phyloP scores from a whole-genome alignment of 2,113 vertebrate genomes.

The Pseudolaguvia tuberculata region DNA sequence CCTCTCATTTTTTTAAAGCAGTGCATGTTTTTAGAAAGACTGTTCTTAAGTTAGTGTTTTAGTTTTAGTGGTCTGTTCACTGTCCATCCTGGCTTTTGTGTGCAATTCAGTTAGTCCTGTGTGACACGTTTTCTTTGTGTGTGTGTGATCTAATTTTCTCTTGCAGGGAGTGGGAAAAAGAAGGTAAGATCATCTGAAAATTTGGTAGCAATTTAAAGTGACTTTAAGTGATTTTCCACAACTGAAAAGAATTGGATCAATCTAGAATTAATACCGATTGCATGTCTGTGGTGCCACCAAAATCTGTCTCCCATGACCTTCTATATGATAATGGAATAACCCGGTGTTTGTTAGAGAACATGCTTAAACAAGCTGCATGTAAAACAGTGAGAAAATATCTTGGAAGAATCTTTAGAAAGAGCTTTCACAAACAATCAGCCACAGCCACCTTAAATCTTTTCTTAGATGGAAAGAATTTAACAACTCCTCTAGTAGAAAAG shows the following conservation, averaged over 20 bases:
- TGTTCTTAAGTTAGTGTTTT: constrained; percentile 26
- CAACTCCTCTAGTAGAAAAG: too few relatives aligned
- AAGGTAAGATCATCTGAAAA: constrained; percentile 65
- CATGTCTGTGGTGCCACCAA: background rate
- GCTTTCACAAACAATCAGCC: background rate
- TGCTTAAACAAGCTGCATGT: background rate
- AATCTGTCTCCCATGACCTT: background rate
- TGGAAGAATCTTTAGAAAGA: too few relatives aligned
- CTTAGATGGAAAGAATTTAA: background rate
- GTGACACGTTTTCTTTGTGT: constrained; percentile 26
- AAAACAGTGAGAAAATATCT: background rate
- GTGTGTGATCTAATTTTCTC: constrained; percentile 40
- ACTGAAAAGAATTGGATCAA: too few relatives aligned
- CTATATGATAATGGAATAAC: background rate
- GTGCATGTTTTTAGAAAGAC: constrained; percentile 33
- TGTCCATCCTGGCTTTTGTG: constrained; percentile 26
- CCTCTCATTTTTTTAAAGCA: constrained; percentile 29
- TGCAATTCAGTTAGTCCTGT: constrained; percentile 26
- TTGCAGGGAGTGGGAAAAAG: constrained; percentile 65
- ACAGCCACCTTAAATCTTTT: background rate
- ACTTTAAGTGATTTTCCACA: too few relatives aligned
- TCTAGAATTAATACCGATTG: too few relatives aligned
- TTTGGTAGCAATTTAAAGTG: constrained; percentile 20
- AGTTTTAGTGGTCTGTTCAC: constrained; percentile 38
- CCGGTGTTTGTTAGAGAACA: background rate